These are phyloP conservation scores for Cryptoblepharus egeriae DNA, from an alignment of 2,797 vertebrate genomes.

Conservation along the genomic window DNA sequence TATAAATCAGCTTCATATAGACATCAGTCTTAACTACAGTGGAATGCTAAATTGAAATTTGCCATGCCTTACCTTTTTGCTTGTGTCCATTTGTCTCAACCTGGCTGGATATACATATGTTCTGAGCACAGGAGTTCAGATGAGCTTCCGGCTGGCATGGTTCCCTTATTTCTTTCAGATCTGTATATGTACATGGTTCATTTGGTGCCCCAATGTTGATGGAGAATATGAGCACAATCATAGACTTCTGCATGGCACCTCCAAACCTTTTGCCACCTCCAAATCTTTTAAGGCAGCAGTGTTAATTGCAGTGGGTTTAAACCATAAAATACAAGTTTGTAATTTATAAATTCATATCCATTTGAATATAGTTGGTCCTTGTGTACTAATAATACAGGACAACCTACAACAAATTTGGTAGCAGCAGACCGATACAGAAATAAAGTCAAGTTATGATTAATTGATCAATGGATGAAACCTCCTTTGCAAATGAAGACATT, in stretches of 20 bases:
- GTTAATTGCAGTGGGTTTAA: slow-evolving; percentile 35
- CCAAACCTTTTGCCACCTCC: too few relatives aligned
- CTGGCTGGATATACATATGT: not conserved
- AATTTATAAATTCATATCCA: not conserved
- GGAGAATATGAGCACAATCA: not conserved
- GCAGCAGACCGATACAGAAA: slow-evolving; percentile 36
- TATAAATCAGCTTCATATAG: too few relatives aligned
- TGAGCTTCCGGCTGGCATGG: not conserved
- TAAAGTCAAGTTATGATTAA: slow-evolving; percentile 50
- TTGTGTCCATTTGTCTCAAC: slow-evolving; percentile 26
- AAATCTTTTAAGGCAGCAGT: not conserved
- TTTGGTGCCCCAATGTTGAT: too few relatives aligned
- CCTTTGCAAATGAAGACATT: slow-evolving; percentile 36
- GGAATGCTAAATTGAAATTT: not conserved
- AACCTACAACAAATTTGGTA: slow-evolving; percentile 33
- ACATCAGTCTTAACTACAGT: not conserved
- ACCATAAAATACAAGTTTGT: slow-evolving; percentile 30
- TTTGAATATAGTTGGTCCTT: slow-evolving; percentile 52
- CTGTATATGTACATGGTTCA: not conserved
- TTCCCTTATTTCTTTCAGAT: not conserved
- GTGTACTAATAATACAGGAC: slow-evolving; percentile 47
- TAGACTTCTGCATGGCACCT: not conserved
- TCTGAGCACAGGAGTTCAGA: not conserved
- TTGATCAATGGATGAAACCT: slow-evolving; percentile 38
- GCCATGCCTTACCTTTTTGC: slow-evolving; percentile 29